Base-by-base conservation (phyloP, 2,113 vertebrate genomes). In the Rhipidura dahli region DNA sequence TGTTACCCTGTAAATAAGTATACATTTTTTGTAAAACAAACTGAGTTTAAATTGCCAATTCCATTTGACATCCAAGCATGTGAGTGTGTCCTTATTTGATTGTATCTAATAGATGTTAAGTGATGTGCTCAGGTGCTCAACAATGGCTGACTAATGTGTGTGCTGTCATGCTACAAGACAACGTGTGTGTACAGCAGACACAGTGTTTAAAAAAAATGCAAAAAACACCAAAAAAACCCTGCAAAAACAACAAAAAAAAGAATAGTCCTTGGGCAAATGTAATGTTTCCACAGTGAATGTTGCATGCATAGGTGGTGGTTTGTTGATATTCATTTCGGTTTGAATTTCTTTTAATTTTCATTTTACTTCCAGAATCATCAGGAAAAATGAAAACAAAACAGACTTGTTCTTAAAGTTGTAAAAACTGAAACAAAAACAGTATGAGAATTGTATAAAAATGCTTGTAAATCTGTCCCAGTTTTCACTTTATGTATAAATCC, bases 391-490 rank as follows among this genome's bases (percentile, higher is more conserved):
- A 47, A 72, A n/a, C 7, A 40, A 61, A 39, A 90, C n/a, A 96
- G 96, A 95, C 33, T 96, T 91, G 93, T 96, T 96, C 90, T 93
- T 96, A 98, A 98, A 97, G 90, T 97, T 99, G 98, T 98, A 98
- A 98, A 99, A 98, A 98, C 93, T 96, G 97, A 97, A 97, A 95
- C 56, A 96, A 97, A 98, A 95, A 37, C 61, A 90, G 69, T 98
- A 98, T 98, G 98, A 98, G 92, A 98, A 98, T 89, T 99, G 98
- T 99, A 99, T 98, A 98, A 98, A 98, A 98, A 98, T 99, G 99
- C 99, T 98, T 99, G 98, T 99, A 99, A 98, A 99, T 98, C 98
- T 98, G 98, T 99, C 98, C 99, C 98, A 97, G 98, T 99, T 99
- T 99, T 98, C 98, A 99, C 97, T 98, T 98, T 97, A 97, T 99